A percentile compares a stretch with the other conserved stretches of the same genome.
Evolutionary conservation across 2,888 invertebrate genomes (phyloP).

Genomic region (Diarsia mendica): DNA sequence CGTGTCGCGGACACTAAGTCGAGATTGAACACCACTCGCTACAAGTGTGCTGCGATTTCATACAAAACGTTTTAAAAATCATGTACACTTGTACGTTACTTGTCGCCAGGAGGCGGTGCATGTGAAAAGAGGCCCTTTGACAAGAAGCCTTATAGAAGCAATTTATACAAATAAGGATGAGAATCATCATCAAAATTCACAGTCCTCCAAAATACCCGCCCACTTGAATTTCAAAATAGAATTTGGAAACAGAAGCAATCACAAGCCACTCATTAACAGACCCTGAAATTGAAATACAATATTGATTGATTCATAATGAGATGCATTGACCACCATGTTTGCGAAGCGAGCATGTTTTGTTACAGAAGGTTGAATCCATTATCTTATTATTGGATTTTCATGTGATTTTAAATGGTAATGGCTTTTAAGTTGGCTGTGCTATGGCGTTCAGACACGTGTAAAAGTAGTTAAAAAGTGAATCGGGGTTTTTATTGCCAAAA

Average conservation of each 20-base stretch:
- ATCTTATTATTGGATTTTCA: not conserved
- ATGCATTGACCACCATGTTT: not conserved
- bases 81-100: too few relatives aligned
- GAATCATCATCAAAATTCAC: not conserved
- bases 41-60: too few relatives aligned
- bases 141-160: too few relatives aligned
- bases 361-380: not conserved
- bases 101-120: too few relatives aligned
- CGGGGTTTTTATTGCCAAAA: too few relatives aligned
- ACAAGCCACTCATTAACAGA: not conserved
- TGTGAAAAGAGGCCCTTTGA: too few relatives aligned
- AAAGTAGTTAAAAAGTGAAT: too few relatives aligned
- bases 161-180: not conserved
- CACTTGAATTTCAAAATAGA: not conserved
- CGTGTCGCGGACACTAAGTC: too few relatives aligned
- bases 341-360: not conserved
- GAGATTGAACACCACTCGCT: too few relatives aligned
- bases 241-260: not conserved
- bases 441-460: not conserved
- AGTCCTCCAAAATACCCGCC: not conserved
- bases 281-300: not conserved
- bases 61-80: too few relatives aligned
- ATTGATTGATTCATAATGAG: slow-evolving; percentile 21
- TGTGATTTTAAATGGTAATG: not conserved
- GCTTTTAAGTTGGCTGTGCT: not conserved